Base-by-base conservation (phyloP, 2,797 vertebrate genomes). In the Centroberyx gerrardi region DNA sequence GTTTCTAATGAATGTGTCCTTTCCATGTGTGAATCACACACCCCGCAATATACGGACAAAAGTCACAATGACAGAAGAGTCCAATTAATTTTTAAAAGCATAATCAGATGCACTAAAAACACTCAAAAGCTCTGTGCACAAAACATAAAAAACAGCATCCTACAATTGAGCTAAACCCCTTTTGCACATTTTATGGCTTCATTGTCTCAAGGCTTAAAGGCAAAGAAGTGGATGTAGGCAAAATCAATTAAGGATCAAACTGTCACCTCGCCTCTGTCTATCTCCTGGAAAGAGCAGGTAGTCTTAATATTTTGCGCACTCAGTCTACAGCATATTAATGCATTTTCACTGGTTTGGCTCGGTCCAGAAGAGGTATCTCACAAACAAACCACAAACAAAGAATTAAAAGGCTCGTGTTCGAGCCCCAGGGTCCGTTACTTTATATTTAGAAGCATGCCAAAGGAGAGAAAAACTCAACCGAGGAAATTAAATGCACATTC, bases 401-500 rank as follows among this genome's bases (percentile, higher is more conserved):
- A 28, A 14, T 56, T 14, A 56, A 15, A 12, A 42, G 40, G 12
- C 40, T 42, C 12, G 5, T 5, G 29, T 65, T 61, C 55, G 51
- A n/a, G n/a, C 48, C 52, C 54, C 7, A 1, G 62, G 56, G 22
- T 28, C 17, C 2, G 18, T 31, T 33, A 15, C 12, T 58, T 65
- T 22, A 55, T 28, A 58, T 63, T 73, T 8, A 63, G 17, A 63
- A 40, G 44, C 49, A 54, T 68, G 56, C 29, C 38, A 55, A 22
- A 31, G 28, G n/a, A 66, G 28, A 36, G 15, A 28, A 65, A 48
- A 18, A 5, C n/a, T 18, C 29, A 14, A 7, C 42, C 28, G 36
- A 72, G 28, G 48, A 77, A 80, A 80, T 72, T 5, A 62, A 72
- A 71, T 12, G 48, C 28, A 38, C 2, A 13, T 72, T 46, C 65